A percentile compares a stretch with the other conserved stretches of the same genome.
Conservation (phyloP, 1,140 invertebrate genomes). For the Drosophila orena region DNA sequence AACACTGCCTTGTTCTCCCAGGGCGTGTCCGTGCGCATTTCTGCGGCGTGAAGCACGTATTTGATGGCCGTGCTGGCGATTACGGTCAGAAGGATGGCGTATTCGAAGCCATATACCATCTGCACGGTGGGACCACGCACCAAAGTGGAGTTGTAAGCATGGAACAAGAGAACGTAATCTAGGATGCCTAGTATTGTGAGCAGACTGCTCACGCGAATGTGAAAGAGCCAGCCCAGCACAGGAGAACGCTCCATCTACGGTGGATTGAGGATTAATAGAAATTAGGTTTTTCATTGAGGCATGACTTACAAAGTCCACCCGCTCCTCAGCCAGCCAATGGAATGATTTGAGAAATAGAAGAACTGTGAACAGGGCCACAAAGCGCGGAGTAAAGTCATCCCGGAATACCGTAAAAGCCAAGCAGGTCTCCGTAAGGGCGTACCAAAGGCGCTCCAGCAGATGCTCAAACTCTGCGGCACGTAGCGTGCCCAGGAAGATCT, state of each 20-base stretch:
- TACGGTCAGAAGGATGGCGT: conserved; percentile 98
- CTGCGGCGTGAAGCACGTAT: conserved; percentile 97
- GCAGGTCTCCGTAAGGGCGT: conserved; percentile 99
- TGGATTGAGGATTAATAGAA: not conserved
- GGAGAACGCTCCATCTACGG: conserved; percentile 98
- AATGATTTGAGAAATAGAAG: conserved; percentile 99
- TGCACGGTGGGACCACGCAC: conserved; percentile 98
- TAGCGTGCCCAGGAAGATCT: conserved; percentile 97
- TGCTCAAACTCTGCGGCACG: conserved; percentile 99
- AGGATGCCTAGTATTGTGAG: conserved; percentile 92
- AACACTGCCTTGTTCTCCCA: conserved; percentile 99
- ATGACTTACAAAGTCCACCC: conserved; percentile 98
- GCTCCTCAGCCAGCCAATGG: conserved; percentile 99
- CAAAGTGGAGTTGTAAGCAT: conserved; percentile 98
- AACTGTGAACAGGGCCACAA: conserved; percentile 98
- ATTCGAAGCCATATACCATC: conserved; percentile 99
- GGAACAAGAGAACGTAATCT: conserved; percentile 95
- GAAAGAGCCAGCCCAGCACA: conserved; percentile 97
- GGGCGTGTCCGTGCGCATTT: conserved; percentile 97
- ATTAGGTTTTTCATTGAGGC: not conserved
- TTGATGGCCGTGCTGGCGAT: conserved; percentile 97
- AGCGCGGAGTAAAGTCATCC: conserved; percentile 99
- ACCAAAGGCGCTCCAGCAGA: conserved; percentile 99
- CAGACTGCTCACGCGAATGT: conserved; percentile 95
- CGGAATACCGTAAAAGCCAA: conserved; percentile 99